Conservation (phyloP, 2,888 invertebrate genomes). For the Alloscopus bannaensis region DNA sequence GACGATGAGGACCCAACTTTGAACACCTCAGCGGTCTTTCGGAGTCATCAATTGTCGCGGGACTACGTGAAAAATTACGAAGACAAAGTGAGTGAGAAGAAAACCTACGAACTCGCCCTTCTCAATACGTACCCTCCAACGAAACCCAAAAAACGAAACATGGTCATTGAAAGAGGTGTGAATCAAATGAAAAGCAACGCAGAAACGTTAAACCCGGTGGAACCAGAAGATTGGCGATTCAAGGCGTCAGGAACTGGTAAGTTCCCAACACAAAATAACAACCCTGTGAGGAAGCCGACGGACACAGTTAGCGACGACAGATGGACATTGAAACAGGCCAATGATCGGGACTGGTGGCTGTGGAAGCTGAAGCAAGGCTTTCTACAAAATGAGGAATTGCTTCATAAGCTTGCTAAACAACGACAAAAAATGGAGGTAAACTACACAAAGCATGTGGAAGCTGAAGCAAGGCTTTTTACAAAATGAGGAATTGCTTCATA, state of each 20-base stretch:
- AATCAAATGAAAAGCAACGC: not conserved
- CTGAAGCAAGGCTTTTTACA: constrained; percentile 38
- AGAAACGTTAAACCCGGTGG: not conserved
- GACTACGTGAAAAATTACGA: constrained; percentile 25
- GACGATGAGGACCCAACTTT: not conserved
- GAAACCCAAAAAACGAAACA: not conserved
- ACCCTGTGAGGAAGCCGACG: not conserved
- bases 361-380: constrained; percentile 47
- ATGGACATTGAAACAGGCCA: constrained; percentile 29
- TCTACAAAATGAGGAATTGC: constrained; percentile 40
- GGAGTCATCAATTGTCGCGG: not conserved
- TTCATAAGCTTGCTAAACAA: constrained; percentile 38
- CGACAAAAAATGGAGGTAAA: constrained; percentile 34
- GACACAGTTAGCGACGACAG: not conserved
- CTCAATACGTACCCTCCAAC: constrained; percentile 2
- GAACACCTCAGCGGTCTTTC: not conserved
- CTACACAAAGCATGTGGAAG: too few species aligned
- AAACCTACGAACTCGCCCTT: not conserved
- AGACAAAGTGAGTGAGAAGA: constrained; percentile 13
- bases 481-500: constrained; percentile 42
- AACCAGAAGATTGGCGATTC: constrained; percentile 34
- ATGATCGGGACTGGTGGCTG: constrained; percentile 42
- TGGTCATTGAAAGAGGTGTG: not conserved
- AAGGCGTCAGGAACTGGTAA: constrained; percentile 20
- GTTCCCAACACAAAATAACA: constrained; percentile 5